Evolutionary conservation across 2,113 vertebrate genomes (phyloP).

Genomic region (Etheostoma cragini): DNA sequence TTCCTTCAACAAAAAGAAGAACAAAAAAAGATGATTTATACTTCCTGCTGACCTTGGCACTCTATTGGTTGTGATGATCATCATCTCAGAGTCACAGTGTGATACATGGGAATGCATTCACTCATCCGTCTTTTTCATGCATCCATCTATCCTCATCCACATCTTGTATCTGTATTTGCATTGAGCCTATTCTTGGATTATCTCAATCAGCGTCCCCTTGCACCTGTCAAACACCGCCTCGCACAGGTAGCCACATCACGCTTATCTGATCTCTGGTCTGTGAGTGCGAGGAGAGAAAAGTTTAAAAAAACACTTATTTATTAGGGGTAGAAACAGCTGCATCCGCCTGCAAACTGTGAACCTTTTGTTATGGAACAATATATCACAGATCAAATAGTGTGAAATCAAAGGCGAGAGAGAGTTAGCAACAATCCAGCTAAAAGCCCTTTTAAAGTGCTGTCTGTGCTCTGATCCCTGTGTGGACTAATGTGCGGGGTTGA

Average conservation of each 20-base stretch:
- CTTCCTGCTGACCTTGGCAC: constrained; percentile 81
- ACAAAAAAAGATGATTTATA: constrained; percentile 77
- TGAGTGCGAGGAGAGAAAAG: constrained; percentile 75
- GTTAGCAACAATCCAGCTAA: constrained; percentile 79
- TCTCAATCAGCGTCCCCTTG: constrained; percentile 88
- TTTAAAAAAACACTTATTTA: constrained; percentile 66
- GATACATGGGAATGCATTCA: constrained; percentile 89
- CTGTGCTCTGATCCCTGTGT: constrained; percentile 80
- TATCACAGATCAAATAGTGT: constrained; percentile 84
- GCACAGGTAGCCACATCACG: constrained; percentile 86
- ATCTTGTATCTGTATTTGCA: constrained; percentile 91
- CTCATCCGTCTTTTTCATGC: constrained; percentile 86
- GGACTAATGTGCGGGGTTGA: constrained; percentile 70
- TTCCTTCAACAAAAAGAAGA: constrained; percentile 41
- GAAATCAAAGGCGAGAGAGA: constrained; percentile 83
- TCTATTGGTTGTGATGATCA: constrained; percentile 82
- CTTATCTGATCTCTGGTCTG: constrained; percentile 88
- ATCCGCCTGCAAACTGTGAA: constrained; percentile 86
- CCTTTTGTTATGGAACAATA: constrained; percentile 85
- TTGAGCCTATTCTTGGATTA: constrained; percentile 89
- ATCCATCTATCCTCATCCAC: constrained; percentile 84
- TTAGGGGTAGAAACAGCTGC: constrained; percentile 88
- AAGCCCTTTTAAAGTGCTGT: constrained; percentile 76
- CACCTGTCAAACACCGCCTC: constrained; percentile 90
- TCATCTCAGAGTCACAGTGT: constrained; percentile 90